Evolutionary conservation across 1,140 invertebrate species (phyloP), one percentile per base, ranked within the genome.

Genomic region (Holotrichia oblita): DNA sequence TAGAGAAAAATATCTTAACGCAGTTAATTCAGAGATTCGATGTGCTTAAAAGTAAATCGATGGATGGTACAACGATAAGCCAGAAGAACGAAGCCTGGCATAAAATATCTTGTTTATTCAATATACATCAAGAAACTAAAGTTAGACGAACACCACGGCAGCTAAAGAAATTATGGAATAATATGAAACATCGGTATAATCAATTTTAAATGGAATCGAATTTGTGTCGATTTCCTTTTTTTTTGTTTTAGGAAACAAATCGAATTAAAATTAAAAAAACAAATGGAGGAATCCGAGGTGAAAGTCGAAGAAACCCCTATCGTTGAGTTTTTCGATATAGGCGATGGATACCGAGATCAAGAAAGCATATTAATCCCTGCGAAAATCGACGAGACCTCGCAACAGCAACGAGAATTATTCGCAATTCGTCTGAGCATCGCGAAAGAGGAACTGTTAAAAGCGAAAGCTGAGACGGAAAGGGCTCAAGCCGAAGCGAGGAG

Each of bases 41-140:
- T 9, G 10, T 69, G 8, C 22, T 69, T 6, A 69, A 69, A 0
- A 69, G 61, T 6, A 69, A 69, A 27, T 69, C 61, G 0, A 69
- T 69, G 61, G 22, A 69, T 34, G 61, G 61, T 6, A 34, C 20
- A 27, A 34, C 27, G 1, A 69, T 69, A 24, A 69, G 61, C 14
- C 20, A 22, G 9, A 69, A 69, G 22, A 69, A 69, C 61, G 61
- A 69, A 69, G 61, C 61, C 4, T 69, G 61, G 61, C 61, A 69
- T 34, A 24, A 22, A 34, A 69, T 69, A 24, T 17, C 61, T 24
- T 69, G 61, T 8, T 14, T 69, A 3, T 69, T 69, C 22, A 69
- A 69, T 14, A 20, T 14, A 12, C 61, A 69, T 14, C 61, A 69
- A 69, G 61, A 69, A 22, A 69, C 61, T 10, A 69, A 34, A 34